Evolutionary conservation across 2,797 vertebrate genomes (phyloP), one percentile per base, ranked within the genome.

Genomic region (Amblyraja radiata): DNA sequence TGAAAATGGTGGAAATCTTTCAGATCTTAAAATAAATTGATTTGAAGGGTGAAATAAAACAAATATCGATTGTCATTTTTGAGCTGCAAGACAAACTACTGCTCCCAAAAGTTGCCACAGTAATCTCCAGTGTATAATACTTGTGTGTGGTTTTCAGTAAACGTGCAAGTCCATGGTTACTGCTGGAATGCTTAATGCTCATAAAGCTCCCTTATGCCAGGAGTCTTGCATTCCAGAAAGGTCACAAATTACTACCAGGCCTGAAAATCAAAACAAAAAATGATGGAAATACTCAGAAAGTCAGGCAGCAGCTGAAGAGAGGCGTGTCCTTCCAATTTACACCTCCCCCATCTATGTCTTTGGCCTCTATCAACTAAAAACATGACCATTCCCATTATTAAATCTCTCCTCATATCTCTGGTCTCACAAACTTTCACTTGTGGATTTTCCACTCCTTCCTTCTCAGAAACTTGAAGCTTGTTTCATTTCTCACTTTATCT

Each of bases 21-120:
- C n/a, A 68, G 63, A 68, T 68, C 65, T 88, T 36, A 65, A 88
- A 88, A 88, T 21, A 68, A 88, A 88, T 88, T 88, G 84, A 88
- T n/a, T 88, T 61, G n/a, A 92, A 74, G 90, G 46, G 46, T 92
- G 54, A 54, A 92, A 92, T 92, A 92, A 92, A 74, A 74, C 71
- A 92, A 74, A 92, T 73, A 92, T 92, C 7, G 73, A 92, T 76
- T 92, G 36, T 71, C 5, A 54, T 28, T 92, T 91, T 58, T 46
- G 36, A 76, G 71, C 73, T 92, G 54, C 39, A 92, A 92, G 39
- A 23, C 25, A 92, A 90, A 92, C 71, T 54, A 92, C 54, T 92
- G 39, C 90, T 76, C 36, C 71, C 84, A 74, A 46, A 92, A 76
- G 71, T 92, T 92, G 14, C 90, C 54, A 76, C 73, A 92, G 71